Evolutionary conservation across 2,888 invertebrate genomes (phyloP).

Genomic region (Phytoseiulus persimilis): DNA sequence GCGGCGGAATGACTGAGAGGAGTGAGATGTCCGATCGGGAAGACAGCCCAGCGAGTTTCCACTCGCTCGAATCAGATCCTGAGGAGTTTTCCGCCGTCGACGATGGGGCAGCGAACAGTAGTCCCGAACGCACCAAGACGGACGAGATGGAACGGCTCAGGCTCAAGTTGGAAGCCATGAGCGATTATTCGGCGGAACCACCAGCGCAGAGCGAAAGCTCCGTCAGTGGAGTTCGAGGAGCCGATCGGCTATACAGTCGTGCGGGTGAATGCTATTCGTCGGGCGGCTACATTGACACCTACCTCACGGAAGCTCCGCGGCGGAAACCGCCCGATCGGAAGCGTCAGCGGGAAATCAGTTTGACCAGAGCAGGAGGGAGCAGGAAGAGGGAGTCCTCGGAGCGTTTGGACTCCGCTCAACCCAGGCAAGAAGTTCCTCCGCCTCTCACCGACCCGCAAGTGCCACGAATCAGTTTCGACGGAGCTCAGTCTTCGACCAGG

Average conservation of each 20-base stretch:
- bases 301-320: neutral
- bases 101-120: neutral
- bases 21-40: neutral
- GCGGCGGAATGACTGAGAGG: neutral
- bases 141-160: neutral
- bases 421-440: too few species aligned
- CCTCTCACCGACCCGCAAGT: neutral
- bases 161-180: conserved; percentile 14
- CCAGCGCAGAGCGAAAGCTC: neutral
- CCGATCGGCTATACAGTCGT: neutral
- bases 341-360: conserved; percentile 16
- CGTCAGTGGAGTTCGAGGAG: neutral
- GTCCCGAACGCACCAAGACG: neutral
- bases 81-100: neutral
- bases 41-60: conserved; percentile 34
- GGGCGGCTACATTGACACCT: conserved; percentile 14
- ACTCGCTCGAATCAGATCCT: conserved; percentile 18
- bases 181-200: neutral
- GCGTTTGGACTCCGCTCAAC: neutral
- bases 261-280: neutral
- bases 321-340: conserved; percentile 13
- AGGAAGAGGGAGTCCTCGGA: neutral
- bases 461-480: neutral
- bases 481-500: neutral
- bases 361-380: neutral